phyloP scores from a whole-genome alignment of 1,140 invertebrate species.

The Anadara kagoshimensis region DNA sequence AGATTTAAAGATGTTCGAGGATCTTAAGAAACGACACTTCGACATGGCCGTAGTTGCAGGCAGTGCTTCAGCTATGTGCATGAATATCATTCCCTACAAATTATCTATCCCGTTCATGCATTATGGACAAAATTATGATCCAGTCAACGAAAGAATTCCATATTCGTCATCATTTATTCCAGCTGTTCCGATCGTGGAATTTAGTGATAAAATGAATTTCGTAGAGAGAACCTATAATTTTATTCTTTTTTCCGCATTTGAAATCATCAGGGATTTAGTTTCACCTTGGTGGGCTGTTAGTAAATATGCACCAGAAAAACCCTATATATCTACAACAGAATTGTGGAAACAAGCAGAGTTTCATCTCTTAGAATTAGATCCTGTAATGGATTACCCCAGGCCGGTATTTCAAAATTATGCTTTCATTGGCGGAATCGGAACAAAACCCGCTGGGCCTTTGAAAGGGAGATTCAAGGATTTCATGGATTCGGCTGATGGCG shows the following conservation, averaged over 20 bases:
- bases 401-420: slow-evolving; percentile 48
- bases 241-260: background rate
- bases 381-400: slow-evolving; percentile 42
- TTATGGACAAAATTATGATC: background rate
- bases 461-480: slow-evolving; percentile 29
- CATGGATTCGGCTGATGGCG: slow-evolving; percentile 39
- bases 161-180: slow-evolving; percentile 16
- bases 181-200: background rate
- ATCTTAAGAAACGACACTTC: too few relatives aligned
- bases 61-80: background rate
- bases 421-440: slow-evolving; percentile 40
- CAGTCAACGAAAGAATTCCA: background rate
- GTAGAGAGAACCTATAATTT: background rate
- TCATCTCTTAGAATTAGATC: slow-evolving; percentile 42
- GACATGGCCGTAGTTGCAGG: background rate
- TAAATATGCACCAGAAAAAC: slow-evolving; percentile 6
- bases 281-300: background rate
- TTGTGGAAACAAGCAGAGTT: slow-evolving; percentile 23
- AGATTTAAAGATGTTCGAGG: too few relatives aligned
- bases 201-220: slow-evolving; percentile 3
- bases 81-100: slow-evolving; percentile 16
- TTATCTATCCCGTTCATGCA: slow-evolving; percentile 9
- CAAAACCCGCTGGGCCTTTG: slow-evolving; percentile 27
- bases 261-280: background rate
- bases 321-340: background rate